Evolutionary conservation across 1,140 invertebrate genomes (phyloP), one percentile per base, ranked within the genome.

Genomic region (Hyposmocoma kahamanoa): DNA sequence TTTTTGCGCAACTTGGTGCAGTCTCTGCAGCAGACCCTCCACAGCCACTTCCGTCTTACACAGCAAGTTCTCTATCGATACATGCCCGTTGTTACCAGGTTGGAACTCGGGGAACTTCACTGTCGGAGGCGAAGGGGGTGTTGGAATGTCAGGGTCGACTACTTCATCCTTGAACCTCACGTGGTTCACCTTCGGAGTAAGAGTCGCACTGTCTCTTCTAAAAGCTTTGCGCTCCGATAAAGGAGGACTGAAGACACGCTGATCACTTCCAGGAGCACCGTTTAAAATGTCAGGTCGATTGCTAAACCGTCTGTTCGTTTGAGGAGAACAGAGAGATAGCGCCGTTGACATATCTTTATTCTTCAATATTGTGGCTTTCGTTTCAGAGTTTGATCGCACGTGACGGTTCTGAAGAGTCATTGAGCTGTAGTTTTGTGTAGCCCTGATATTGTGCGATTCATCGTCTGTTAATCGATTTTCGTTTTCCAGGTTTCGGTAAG

Each of bases 1-100:
- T 50, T 90, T 89, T 39, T 90, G 89, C 0, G 91, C 90, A 19
- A 91, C 89, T 59, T 92, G 91, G 53, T 92, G 91, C 47, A 94
- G 67, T 45, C 90, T 78, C 41, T 89, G 87, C 30, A 93, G 72
- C 18, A 93, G 71, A 1, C 89, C 90, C 2, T 89, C 87, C 58
- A 93, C 90, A 2, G 90, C 90, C 6, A 89, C 88, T 65, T 92
- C 91, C 0, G 91, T 92, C 67, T 91, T 91, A 41, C 87, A 86
- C 39, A 92, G 73, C 13, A 92, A 70, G 53, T 88, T 88, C 58
- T 91, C 90, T 42, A 88, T 84, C 30, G 87, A 87, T 18, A 90
- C 86, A 39, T 89, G 87, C 0, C 89, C 89, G 47, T 90, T 90
- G 48, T 88, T 87, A 58, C 72, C 82, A n/a, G n/a, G n/a, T 57